Evolutionary conservation across 1,140 invertebrate genomes (phyloP).

Genomic region (Laupala kohalensis): DNA sequence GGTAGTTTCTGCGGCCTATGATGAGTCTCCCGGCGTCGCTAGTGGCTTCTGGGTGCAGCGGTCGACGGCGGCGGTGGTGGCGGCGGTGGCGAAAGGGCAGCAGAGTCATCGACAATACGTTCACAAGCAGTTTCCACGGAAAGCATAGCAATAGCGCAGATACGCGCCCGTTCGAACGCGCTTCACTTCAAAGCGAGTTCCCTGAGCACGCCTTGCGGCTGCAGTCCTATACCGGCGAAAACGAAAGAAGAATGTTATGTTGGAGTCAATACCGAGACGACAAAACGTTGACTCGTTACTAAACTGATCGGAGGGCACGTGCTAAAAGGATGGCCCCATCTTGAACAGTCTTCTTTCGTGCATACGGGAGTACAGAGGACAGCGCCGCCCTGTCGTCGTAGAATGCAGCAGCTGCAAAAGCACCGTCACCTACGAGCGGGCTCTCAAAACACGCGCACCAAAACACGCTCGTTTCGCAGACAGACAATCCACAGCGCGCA

Average conservation of each 20-base stretch:
- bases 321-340: too few species aligned
- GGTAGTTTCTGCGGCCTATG: too few species aligned
- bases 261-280: too few species aligned
- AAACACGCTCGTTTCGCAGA: background rate
- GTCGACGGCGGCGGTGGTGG: background rate
- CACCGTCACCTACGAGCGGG: background rate
- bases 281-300: too few species aligned
- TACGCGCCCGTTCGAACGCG: background rate
- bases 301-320: too few species aligned
- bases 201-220: background rate
- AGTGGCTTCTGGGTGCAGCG: too few species aligned
- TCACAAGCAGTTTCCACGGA: background rate
- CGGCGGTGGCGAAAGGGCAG: background rate
- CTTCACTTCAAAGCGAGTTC: background rate
- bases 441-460: background rate
- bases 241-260: too few species aligned
- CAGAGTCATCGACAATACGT: background rate
- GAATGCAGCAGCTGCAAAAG: background rate
- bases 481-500: background rate
- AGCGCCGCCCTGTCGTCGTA: background rate
- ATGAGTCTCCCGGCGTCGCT: too few species aligned
- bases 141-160: background rate
- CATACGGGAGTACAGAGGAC: too few species aligned
- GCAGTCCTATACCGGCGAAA: too few species aligned
- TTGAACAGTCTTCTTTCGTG: too few species aligned